Evolutionary conservation across 1,140 invertebrate genomes (phyloP).

Genomic region (Solenopsis invicta): DNA sequence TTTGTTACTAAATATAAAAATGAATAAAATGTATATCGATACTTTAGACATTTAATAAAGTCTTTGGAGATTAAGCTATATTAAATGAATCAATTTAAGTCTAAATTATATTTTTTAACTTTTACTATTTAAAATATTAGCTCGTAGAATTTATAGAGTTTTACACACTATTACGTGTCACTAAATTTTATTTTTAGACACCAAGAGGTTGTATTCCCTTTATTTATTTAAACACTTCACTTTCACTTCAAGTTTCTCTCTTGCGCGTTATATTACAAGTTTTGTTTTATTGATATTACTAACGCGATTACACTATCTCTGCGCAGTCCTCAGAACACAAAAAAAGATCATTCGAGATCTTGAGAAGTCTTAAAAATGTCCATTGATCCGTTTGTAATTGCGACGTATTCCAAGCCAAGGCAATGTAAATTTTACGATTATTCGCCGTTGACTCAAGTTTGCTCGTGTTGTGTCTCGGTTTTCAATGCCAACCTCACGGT

Average conservation of each 20-base stretch:
- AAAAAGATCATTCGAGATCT: not conserved
- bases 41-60: not conserved
- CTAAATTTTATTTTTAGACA: not conserved
- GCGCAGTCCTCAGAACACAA: not conserved
- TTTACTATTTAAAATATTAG: not conserved
- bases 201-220: not conserved
- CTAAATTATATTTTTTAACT: not conserved
- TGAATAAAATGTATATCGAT: no score
- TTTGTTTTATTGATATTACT: not conserved
- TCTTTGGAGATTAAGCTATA: not conserved
- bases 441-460: slow-evolving; percentile 7
- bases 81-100: not conserved
- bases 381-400: not conserved
- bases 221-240: not conserved
- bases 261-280: not conserved
- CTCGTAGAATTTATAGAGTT: not conserved
- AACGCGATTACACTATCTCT: not conserved
- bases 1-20: no score
- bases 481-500: slow-evolving; percentile 14
- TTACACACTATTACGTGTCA: not conserved
- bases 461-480: slow-evolving; percentile 8
- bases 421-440: slow-evolving; percentile 1
- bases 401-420: not conserved
- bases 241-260: not conserved
- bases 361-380: not conserved